Evolutionary conservation across 2,888 invertebrate species (phyloP), one percentile per base, ranked within the genome.

Genomic region (Parasteatoda lunata): DNA sequence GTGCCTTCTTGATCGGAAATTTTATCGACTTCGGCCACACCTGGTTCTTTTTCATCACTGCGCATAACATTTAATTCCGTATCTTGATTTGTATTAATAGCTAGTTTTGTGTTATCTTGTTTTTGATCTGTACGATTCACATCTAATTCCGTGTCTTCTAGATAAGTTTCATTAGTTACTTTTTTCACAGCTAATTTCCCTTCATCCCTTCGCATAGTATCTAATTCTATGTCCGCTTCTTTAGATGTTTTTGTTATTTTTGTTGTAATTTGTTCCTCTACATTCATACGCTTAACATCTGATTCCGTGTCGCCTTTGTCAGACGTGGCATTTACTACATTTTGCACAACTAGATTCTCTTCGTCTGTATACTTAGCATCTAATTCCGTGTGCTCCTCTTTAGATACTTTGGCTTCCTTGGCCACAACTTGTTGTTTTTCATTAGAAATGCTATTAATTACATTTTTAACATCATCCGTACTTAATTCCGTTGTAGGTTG

Each of bases 11-110:
- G 45, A 11, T 66, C 1, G 54, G 66, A n/a, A 30, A 4, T 15
- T 77, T 47, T n/a, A 13, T 66, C 66, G 1, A 73, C 51, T 15
- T 64, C 70, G 3, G 45, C 51, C 30, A 75, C n/a, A 13, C n/a
- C 59, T 7, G 9, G 59, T 8, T 59, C 30, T 68, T 68, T 15
- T 4, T 30, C 66, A 3, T 7, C 9, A 66, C 7, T 66, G 3
- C 4, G n/a, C 9, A 66, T n/a, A 13, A n/a, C n/a, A n/a, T n/a
- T n/a, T n/a, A 13, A 8, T 66, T n/a, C 45, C 8, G 7, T 45
- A n/a, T 66, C 66, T 30, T 54, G 30, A 75, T 54, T 47, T 80
- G 72, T 4, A 45, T 72, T n/a, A n/a, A n/a, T n/a, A n/a, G n/a
- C 5, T 51, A 15, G 4, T 13, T 51, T 13, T 66, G 47, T 68